Evolutionary conservation across 1,140 invertebrate genomes (phyloP).

Genomic region (Hycleus phaleratus): DNA sequence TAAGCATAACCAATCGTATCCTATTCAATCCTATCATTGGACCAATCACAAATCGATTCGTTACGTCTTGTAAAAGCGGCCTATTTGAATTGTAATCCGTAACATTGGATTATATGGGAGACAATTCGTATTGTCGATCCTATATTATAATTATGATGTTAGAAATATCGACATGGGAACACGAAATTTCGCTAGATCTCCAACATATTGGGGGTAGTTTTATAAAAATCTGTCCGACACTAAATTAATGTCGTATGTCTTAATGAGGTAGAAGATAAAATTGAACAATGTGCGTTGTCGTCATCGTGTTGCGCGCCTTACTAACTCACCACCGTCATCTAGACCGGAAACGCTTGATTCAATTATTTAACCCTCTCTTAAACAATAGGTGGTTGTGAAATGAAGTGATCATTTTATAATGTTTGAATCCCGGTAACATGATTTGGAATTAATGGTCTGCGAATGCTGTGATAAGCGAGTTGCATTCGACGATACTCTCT

Average conservation of each 20-base stretch:
- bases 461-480: constrained; percentile 40
- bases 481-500: constrained; percentile 32
- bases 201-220: not conserved
- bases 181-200: not conserved
- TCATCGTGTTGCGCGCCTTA: constrained; percentile 3
- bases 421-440: constrained; percentile 42
- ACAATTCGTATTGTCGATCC: not conserved
- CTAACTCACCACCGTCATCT: not conserved
- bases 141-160: constrained; percentile 8
- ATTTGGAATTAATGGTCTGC: constrained; percentile 43
- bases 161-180: constrained; percentile 1
- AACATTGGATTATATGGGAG: constrained; percentile 34
- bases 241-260: constrained; percentile 20
- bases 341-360: constrained; percentile 36
- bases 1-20: constrained; percentile 24
- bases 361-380: constrained; percentile 45
- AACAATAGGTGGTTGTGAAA: constrained; percentile 44
- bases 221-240: constrained; percentile 13
- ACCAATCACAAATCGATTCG: constrained; percentile 31
- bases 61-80: constrained; percentile 32
- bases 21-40: constrained; percentile 8
- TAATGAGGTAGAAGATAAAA: constrained; percentile 12
- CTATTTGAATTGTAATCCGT: constrained; percentile 27
- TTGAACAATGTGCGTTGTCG: not conserved
- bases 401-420: constrained; percentile 43